Evolutionary conservation across 2,888 invertebrate genomes (phyloP).

Genomic region (Lutraria lutraria): DNA sequence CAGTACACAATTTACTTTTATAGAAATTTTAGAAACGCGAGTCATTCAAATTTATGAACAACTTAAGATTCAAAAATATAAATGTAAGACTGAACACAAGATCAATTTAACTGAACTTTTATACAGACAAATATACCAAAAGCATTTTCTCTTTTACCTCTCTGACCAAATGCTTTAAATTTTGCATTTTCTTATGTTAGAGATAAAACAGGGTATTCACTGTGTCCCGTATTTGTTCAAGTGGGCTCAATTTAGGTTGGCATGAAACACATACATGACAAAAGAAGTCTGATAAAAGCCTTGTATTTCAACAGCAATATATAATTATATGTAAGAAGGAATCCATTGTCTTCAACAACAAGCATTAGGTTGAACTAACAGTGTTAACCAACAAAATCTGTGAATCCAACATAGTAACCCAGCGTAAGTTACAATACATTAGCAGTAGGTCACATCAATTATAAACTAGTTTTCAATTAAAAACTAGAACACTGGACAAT

Average conservation of each 20-base stretch:
- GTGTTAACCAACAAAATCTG: no score
- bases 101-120: not conserved
- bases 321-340: not conserved
- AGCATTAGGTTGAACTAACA: no score
- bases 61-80: no score
- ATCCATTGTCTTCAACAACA: not conserved
- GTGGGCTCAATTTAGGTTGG: not conserved
- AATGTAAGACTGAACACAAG: no score
- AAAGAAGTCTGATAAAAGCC: not conserved
- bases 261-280: constrained; percentile 13
- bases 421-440: no score
- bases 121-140: constrained; percentile 18
- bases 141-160: constrained; percentile 14
- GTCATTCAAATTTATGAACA: no score
- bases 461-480: no score
- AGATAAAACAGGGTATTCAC: constrained; percentile 35
- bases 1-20: no score
- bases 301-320: constrained; percentile 3
- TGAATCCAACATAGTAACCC: no score
- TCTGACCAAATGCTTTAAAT: constrained; percentile 29
- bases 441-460: no score
- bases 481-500: no score
- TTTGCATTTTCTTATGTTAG: constrained; percentile 37
- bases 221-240: not conserved
- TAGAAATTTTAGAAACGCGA: no score